phyloP scores from a whole-genome alignment of 2,888 invertebrate species.

The Leptopterna dolabrata region DNA sequence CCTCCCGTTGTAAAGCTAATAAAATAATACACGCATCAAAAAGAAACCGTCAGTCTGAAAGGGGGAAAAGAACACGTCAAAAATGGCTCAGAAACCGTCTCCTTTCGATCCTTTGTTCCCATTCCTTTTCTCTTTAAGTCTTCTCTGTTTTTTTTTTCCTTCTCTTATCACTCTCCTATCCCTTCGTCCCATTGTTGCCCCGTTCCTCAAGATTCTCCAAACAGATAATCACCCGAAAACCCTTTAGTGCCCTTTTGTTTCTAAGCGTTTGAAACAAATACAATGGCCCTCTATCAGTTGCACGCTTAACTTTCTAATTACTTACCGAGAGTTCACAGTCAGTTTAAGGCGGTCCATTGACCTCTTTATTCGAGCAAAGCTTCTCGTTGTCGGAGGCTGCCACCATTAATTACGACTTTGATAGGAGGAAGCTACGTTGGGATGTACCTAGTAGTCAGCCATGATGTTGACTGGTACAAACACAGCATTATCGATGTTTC shows the following conservation, averaged over 20 bases:
- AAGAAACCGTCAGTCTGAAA: constrained; percentile 43
- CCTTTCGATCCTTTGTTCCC: neutral
- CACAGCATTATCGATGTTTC: too few relatives aligned
- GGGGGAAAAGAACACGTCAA: constrained; percentile 41
- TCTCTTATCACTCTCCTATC: neutral
- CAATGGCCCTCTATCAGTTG: constrained; percentile 40
- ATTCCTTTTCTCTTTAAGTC: neutral
- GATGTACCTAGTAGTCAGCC: too few relatives aligned
- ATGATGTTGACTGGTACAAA: too few relatives aligned
- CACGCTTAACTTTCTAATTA: constrained; percentile 38
- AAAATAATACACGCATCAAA: constrained; percentile 57
- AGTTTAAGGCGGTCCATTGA: constrained; percentile 26
- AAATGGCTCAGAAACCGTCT: neutral
- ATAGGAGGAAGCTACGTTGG: neutral
- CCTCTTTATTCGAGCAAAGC: constrained; percentile 18
- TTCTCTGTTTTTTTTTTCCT: neutral
- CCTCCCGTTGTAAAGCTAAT: constrained; percentile 37
- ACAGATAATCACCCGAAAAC: constrained; percentile 27
- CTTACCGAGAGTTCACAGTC: constrained; percentile 14
- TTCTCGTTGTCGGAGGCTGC: neutral
- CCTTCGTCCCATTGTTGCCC: neutral
- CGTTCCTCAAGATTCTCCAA: constrained; percentile 13
- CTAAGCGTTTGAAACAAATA: constrained; percentile 19
- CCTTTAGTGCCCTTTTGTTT: constrained; percentile 30
- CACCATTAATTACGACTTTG: neutral